Evolutionary conservation across 2,888 invertebrate genomes (phyloP).

Genomic region (Trissoscelio sp.): DNA sequence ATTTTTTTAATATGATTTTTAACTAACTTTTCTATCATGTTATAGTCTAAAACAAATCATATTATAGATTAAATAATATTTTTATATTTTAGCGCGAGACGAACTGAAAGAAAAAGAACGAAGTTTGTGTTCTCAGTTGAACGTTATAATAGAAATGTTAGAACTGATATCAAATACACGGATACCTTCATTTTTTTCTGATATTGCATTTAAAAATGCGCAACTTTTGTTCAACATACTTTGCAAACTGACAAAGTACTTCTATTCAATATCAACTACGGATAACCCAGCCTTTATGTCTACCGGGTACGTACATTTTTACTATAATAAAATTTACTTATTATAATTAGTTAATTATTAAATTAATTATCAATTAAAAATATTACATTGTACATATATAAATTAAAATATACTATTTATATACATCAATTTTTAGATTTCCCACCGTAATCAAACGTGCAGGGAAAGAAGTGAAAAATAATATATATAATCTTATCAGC

Average conservation of each 20-base stretch:
- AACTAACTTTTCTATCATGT: too few species aligned
- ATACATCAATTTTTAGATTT: slow-evolving; percentile 71
- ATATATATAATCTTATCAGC: slow-evolving; percentile 85
- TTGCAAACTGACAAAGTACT: slow-evolving; percentile 86
- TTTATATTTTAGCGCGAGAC: slow-evolving; percentile 79
- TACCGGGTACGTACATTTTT: slow-evolving; percentile 82
- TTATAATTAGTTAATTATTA: too few species aligned
- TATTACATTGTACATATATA: too few species aligned
- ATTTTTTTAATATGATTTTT: too few species aligned
- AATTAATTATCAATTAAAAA: too few species aligned
- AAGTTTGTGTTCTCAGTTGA: slow-evolving; percentile 86
- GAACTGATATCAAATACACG: slow-evolving; percentile 85
- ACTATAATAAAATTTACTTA: too few species aligned
- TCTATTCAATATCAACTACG: slow-evolving; percentile 84
- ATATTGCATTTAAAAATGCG: slow-evolving; percentile 85
- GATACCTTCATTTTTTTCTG: slow-evolving; percentile 81
- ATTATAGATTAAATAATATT: too few species aligned
- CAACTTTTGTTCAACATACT: slow-evolving; percentile 85
- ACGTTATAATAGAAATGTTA: slow-evolving; percentile 85
- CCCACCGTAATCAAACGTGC: slow-evolving; percentile 83
- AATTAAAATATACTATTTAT: background rate
- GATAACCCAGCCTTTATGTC: slow-evolving; percentile 84
- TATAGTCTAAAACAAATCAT: too few species aligned
- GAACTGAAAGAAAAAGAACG: slow-evolving; percentile 85
- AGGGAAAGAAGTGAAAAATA: slow-evolving; percentile 86